Evolutionary conservation across 2,888 invertebrate genomes (phyloP), one percentile per base, ranked within the genome.

Genomic region (Calameuta filiformis): DNA sequence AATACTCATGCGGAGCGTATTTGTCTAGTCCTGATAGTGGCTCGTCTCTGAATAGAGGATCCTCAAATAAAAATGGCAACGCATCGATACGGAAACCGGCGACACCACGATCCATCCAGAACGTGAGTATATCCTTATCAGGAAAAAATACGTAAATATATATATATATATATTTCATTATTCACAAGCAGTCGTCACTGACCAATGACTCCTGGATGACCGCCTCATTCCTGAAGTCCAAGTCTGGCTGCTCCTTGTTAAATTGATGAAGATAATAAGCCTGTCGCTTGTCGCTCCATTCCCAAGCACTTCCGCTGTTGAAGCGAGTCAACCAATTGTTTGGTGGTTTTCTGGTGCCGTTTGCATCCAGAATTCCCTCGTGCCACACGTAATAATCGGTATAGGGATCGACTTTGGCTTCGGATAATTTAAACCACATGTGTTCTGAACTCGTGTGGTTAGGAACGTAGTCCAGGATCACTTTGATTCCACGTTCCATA

Each of bases 81-180:
- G 97, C 96, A 87, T 97, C 96, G 68, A 98, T 93, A 84, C 98
- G 94, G 87, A 98, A 97, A 0, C 98, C 98, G 87, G 96, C 96
- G 0, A 98, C 94, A 0, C 97, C 98, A 85, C 94, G 94, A 76
- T 95, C 94, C 74, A 98, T 89, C 98, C 98, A 98, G 87, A 95
- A 97, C 82, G 92, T 93, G 31, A 98, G 89, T 0, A 95, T 92
- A 15, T 94, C 93, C 95, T 96, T 87, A 73, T 86, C 83, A 68
- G 76, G 68, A 73, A 69, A 69, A 30, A 69, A 30, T 40, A 40
- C 15, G 15, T 15, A 4, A 23, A 23, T 37, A 31, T 31, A 31
- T 31, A 23, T 37, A 31, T 31, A 31, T 31, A 37, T 1, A 4
- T 40, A 6, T 23, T 40, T 37, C 40, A 1, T 40, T 40, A 40